Percentiles rank a stretch among this genome's conserved stretches.
phyloP scores from a whole-genome alignment of 1,140 invertebrate species.

The Bombus vancouverensis region DNA sequence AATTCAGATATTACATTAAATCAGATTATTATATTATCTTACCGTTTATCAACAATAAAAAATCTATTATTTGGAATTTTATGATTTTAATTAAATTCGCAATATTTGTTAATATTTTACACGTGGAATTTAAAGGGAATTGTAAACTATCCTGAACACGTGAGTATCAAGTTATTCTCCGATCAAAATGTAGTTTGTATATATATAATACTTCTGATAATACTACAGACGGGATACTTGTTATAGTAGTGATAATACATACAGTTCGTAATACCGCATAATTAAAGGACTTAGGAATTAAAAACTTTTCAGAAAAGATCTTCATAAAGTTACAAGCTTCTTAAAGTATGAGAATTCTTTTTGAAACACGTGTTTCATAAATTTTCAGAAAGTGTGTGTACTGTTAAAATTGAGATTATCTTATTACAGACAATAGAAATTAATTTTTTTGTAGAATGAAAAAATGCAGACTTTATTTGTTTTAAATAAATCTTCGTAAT shows the following conservation, averaged over 20 bases:
- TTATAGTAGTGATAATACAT: background rate
- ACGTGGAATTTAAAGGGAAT: background rate
- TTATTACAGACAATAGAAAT: conserved; percentile 1
- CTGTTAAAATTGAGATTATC: background rate
- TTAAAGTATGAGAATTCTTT: background rate
- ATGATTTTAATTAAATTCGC: background rate
- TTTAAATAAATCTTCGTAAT: background rate
- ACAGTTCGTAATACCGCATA: background rate
- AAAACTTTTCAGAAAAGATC: background rate
- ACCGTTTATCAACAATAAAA: background rate
- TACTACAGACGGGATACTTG: too few species aligned
- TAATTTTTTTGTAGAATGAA: background rate
- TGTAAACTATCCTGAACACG: background rate
- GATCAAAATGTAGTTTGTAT: background rate
- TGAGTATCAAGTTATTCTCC: background rate
- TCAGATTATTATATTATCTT: background rate
- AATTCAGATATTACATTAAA: background rate
- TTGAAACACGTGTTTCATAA: background rate
- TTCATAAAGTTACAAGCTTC: background rate
- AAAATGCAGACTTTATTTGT: background rate
- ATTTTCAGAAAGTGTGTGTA: background rate
- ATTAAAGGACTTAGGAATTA: background rate
- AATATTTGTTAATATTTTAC: background rate
- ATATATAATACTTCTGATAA: too few species aligned
- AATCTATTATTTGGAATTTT: background rate